Conservation (phyloP, 1,140 invertebrate species). For the Bombus confusus region DNA sequence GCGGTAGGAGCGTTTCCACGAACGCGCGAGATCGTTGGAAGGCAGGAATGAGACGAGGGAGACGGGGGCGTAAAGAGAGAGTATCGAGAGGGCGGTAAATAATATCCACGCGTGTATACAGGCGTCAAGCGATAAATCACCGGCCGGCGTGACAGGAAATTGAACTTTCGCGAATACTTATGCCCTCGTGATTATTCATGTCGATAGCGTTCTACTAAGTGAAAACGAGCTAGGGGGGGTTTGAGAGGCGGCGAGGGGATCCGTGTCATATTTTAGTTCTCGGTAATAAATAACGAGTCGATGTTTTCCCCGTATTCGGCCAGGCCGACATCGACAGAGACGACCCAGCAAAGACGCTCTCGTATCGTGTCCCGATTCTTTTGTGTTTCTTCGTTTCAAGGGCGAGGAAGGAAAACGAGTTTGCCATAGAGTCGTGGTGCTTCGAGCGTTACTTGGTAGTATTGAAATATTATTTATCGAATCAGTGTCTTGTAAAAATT, state of each 20-base stretch:
- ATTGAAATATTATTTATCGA: background rate
- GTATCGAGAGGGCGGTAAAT: constrained; percentile 65
- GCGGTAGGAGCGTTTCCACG: constrained; percentile 32
- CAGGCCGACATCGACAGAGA: background rate
- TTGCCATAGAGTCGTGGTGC: background rate
- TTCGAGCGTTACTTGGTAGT: too few relatives aligned
- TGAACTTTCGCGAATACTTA: constrained; percentile 71
- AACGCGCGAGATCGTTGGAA: constrained; percentile 37
- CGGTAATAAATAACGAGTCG: constrained; percentile 58
- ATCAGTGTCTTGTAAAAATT: background rate
- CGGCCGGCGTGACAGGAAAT: constrained; percentile 62
- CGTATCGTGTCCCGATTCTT: background rate
- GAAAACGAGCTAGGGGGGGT: constrained; percentile 8
- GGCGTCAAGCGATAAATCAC: constrained; percentile 65
- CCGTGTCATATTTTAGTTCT: constrained; percentile 55
- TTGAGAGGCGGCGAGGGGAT: background rate
- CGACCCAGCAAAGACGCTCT: too few relatives aligned
- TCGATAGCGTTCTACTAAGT: constrained; percentile 55
- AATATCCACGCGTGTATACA: constrained; percentile 67
- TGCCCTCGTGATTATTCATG: constrained; percentile 68
- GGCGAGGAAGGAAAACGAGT: background rate
- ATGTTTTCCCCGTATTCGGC: constrained; percentile 29
- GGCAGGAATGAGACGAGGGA: background rate
- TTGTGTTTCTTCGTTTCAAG: background rate
- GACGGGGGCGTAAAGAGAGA: constrained; percentile 2